Evolutionary conservation across 2,888 invertebrate species (phyloP), one percentile per base, ranked within the genome.

Genomic region (Nomada ruficornis): DNA sequence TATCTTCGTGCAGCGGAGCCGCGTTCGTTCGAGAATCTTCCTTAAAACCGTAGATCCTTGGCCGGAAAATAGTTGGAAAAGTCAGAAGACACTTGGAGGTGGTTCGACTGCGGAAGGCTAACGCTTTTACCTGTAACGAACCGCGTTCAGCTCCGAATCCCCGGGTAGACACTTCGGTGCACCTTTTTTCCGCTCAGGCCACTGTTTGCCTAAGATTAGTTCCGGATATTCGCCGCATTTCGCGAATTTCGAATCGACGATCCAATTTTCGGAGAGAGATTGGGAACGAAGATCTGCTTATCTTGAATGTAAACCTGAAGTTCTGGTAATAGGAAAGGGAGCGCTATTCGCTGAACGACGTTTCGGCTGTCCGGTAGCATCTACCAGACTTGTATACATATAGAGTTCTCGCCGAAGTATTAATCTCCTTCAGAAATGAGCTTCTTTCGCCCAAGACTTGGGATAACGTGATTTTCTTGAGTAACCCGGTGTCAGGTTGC

Each of bases 81-180:
- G 47, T 55, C 52, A 52, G 55, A 77, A 63, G 71, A 75, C 62
- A 47, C 18, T 54, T 13, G 18, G 36, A 7, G 36, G 36, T 36
- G 36, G 36, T 36, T 7, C 36, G 36, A 36, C 0, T 36, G 36
- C 36, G 36, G 36, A 20, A 54, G 42, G 54, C 36, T 59, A 47
- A 55, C 52, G 55, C 75, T 63, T 74, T 68, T 50, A 68, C 55
- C 62, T 68, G 62, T 74, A 68, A 78, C 78, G 74, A 74, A 68
- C 65, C 68, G 42, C 55, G 62, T 23, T 55, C 20, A 44, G 63
- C n/a, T 29, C 60, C 65, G 59, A 65, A 20, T 47, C 29, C 5
- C 11, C 20, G 15, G 60, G 36, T 2, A 26, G 54, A 26, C 44
- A 36, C 62, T 9, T 44, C 20, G 69, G 69, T 62, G 75, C 69